phyloP scores from a whole-genome alignment of 2,113 vertebrate species.

The Megaceryle maxima region DNA sequence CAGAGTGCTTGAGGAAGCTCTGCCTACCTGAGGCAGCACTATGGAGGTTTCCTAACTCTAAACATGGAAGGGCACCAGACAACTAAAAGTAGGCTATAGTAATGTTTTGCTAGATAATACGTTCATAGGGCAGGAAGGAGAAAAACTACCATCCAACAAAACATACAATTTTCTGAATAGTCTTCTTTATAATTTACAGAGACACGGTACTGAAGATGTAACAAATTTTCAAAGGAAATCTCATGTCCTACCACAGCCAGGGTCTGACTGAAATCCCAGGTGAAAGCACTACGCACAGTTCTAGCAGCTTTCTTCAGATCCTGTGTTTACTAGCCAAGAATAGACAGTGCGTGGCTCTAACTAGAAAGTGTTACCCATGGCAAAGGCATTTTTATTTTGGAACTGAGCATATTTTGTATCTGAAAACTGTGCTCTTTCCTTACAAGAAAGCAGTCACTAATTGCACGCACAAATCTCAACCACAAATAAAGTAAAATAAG shows the following conservation, averaged over 20 bases:
- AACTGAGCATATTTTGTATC: background rate
- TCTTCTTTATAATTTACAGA: background rate
- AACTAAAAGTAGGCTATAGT: background rate
- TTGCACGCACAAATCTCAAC: background rate
- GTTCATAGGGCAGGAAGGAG: background rate
- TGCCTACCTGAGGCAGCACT: background rate
- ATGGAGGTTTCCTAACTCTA: background rate
- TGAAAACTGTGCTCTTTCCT: background rate
- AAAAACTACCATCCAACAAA: background rate
- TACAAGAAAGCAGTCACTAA: background rate
- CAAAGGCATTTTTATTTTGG: background rate
- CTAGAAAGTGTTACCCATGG: background rate
- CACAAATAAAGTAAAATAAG: background rate
- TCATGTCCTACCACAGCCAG: background rate
- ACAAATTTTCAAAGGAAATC: background rate
- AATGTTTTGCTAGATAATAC: background rate
- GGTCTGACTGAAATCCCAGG: background rate
- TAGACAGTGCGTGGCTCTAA: background rate
- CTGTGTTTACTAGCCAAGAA: background rate
- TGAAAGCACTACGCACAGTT: background rate
- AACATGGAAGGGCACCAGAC: background rate
- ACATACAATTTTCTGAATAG: background rate
- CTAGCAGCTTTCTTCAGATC: background rate
- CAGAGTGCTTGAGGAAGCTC: background rate
- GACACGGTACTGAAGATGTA: background rate